phyloP scores from a whole-genome alignment of 2,797 vertebrate genomes.

The Podarcis siculus region DNA sequence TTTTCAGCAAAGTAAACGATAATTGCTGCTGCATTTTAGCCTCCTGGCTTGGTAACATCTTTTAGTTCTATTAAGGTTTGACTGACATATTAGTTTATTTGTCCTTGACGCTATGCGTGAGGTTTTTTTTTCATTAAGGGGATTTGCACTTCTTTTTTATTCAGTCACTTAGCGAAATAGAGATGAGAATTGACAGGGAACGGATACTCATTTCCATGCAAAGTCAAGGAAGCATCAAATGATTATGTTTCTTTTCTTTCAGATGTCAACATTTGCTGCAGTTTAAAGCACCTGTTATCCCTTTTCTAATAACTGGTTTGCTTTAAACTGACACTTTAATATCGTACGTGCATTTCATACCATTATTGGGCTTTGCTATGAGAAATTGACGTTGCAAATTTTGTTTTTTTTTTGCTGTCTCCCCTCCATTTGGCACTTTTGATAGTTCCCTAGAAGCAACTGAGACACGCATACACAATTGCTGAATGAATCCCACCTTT shows the following conservation, averaged over 20 bases:
- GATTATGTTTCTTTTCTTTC: constrained; percentile 76
- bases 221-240: constrained; percentile 75
- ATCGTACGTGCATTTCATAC: constrained; percentile 73
- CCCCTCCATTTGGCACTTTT: not conserved
- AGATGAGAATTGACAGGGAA: constrained; percentile 77
- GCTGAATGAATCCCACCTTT: too few species aligned
- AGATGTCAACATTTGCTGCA: constrained; percentile 74
- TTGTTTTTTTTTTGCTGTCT: constrained; percentile 60
- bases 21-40: constrained; percentile 69
- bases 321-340: constrained; percentile 79
- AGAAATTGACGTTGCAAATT: constrained; percentile 62
- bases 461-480: not conserved
- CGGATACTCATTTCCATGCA: constrained; percentile 75
- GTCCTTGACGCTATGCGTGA: constrained; percentile 72
- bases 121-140: constrained; percentile 67
- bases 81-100: constrained; percentile 73
- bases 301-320: constrained; percentile 80
- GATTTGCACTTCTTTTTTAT: constrained; percentile 70
- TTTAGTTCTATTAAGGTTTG: constrained; percentile 66
- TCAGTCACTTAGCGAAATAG: constrained; percentile 68
- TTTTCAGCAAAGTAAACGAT: constrained; percentile 67
- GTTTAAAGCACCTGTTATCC: constrained; percentile 79
- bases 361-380: constrained; percentile 72
- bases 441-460: constrained; percentile 9
- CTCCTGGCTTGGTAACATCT: constrained; percentile 66